Evolutionary conservation across 2,113 vertebrate genomes (phyloP).

Genomic region (Pelvicachromis taeniatus): DNA sequence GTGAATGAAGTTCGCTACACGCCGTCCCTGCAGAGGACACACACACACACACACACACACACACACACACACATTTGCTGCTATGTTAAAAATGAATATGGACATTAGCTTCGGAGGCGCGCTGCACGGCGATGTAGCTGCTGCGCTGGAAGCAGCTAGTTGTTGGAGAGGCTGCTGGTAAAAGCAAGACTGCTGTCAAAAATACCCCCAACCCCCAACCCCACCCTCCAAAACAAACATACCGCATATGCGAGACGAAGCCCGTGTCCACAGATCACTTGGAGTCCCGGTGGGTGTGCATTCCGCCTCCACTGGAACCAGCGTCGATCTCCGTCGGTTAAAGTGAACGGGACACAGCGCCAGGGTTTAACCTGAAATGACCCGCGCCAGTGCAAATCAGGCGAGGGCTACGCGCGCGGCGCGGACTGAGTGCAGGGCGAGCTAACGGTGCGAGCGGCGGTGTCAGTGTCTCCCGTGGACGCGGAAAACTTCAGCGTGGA

Average conservation of each 20-base stretch:
- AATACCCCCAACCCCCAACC: not conserved
- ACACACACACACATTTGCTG: not conserved
- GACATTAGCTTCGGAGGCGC: not conserved
- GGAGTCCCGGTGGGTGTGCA: constrained; percentile 32
- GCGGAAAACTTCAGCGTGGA: constrained; percentile 50
- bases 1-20: not conserved
- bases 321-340: constrained; percentile 42
- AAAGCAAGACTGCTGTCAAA: not conserved
- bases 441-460: not conserved
- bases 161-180: constrained; percentile 25
- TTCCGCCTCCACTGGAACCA: constrained; percentile 49
- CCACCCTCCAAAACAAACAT: constrained; percentile 26
- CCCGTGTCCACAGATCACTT: constrained; percentile 26
- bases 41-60: not conserved
- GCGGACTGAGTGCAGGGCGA: not conserved
- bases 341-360: constrained; percentile 44
- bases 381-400: constrained; percentile 52
- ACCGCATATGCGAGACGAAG: constrained; percentile 54
- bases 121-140: not conserved
- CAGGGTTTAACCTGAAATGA: constrained; percentile 69
- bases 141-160: not conserved
- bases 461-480: not conserved
- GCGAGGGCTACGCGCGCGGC: constrained; percentile 5
- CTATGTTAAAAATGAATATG: not conserved
- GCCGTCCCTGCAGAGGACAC: not conserved